Percentiles rank a stretch among this genome's conserved stretches.
phyloP scores from a whole-genome alignment of 2,888 invertebrate species.

The Liopterus haemorrhoidalis region DNA sequence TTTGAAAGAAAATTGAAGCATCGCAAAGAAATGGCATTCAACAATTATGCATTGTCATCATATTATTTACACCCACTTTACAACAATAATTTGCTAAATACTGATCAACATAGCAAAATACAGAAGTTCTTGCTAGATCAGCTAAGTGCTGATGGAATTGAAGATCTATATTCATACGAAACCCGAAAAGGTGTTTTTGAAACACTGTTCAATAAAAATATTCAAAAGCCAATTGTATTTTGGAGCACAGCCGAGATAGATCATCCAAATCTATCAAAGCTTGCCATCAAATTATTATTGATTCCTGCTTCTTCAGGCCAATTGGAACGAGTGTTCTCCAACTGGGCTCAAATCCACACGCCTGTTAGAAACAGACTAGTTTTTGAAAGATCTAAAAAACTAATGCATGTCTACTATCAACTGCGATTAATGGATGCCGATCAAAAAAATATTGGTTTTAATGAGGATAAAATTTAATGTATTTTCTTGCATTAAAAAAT shows the following conservation, averaged over 20 bases:
- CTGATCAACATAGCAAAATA: conserved; percentile 1
- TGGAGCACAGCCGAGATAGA: conserved; percentile 25
- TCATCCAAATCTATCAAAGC: conserved; percentile 15
- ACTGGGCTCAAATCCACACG: conserved; percentile 9
- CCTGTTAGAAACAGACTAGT: not conserved
- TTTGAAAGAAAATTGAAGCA: conserved; percentile 15
- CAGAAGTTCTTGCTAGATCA: conserved; percentile 1
- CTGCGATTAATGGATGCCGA: not conserved
- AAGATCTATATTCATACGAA: conserved; percentile 2
- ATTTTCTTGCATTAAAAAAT: too few relatives aligned
- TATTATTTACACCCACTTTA: conserved; percentile 15
- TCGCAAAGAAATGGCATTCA: conserved; percentile 6
- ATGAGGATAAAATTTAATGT: too few relatives aligned
- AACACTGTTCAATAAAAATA: conserved; percentile 12
- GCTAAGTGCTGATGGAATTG: conserved; percentile 3
- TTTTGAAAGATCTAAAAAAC: conserved; percentile 2
- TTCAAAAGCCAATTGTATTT: conserved; percentile 20
- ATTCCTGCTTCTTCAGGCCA: conserved; percentile 26
- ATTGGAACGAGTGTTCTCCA: conserved; percentile 22
- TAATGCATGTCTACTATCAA: not conserved
- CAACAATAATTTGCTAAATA: conserved; percentile 1
- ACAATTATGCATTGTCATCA: conserved; percentile 12
- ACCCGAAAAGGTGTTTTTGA: conserved; percentile 6
- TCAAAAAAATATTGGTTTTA: conserved; percentile 1
- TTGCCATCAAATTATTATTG: conserved; percentile 23